These are phyloP conservation scores for Pseudolaguvia tuberculata DNA, from an alignment of 2,113 vertebrate species.

Conservation along the genomic window DNA sequence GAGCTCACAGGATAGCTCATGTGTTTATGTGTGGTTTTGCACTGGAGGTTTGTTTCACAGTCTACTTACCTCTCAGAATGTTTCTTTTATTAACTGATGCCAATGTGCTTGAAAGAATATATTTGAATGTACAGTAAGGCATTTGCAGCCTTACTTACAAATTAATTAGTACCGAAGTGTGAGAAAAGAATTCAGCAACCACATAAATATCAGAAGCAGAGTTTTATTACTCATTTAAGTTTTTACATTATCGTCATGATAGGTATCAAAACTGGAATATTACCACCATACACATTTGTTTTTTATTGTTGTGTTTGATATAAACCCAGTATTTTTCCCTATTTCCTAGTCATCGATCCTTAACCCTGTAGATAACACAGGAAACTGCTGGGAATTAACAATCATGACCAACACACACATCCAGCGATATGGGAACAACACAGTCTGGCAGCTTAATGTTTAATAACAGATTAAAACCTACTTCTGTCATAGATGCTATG, in stretches of 20 bases:
- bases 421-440: constrained; percentile 37
- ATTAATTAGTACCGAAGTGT: neutral
- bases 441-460: constrained; percentile 32
- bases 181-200: neutral
- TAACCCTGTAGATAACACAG: constrained; percentile 44
- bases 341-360: constrained; percentile 33
- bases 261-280: constrained; percentile 43
- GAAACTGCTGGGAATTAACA: constrained; percentile 34
- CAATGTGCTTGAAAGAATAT: neutral
- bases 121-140: neutral
- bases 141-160: neutral
- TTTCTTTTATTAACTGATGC: neutral
- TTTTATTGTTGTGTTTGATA: constrained; percentile 10
- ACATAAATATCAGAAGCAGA: constrained; percentile 39
- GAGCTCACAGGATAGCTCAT: constrained; percentile 11
- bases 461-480: constrained; percentile 36
- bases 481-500: constrained; percentile 40
- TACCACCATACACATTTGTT: constrained; percentile 21
- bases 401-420: constrained; percentile 20
- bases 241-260: constrained; percentile 45
- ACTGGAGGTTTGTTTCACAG: constrained; percentile 15
- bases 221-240: constrained; percentile 48
- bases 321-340: constrained; percentile 30
- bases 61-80: constrained; percentile 25
- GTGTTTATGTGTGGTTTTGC: constrained; percentile 14